Evolutionary conservation across 2,888 invertebrate genomes (phyloP), one percentile per base, ranked within the genome.

Genomic region (Andrena haemorrhoa): DNA sequence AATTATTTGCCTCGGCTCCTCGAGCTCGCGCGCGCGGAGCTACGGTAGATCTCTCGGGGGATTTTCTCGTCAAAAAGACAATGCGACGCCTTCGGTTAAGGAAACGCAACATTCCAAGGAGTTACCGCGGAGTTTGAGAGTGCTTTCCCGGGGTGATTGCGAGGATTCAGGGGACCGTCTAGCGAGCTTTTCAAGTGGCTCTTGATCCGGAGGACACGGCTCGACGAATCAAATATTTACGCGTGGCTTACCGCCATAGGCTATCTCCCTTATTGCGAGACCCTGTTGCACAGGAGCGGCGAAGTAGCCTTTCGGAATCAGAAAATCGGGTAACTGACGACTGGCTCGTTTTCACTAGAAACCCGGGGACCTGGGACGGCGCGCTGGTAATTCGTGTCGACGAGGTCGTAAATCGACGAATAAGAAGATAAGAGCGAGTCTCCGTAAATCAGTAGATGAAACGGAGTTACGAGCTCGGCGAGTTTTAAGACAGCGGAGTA

Each of bases 371-470:
- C 63, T 65, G 56, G 68, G 20, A 73, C 49, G 68, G 56, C 49
- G 56, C 79, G 69, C 68, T 20, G 65, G 81, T 71, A 66, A 83
- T 78, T 82, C 84, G 70, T 58, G 71, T 69, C 80, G 53, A 58
- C 49, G 58, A n/a, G 64, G 60, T 47, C 74, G 76, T 85, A 89
- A 84, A 88, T 91, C 86, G 89, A 82, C 88, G 82, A 85, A 83
- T 90, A 91, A 90, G 86, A 81, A 88, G 90, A 88, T 90, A 90
- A 89, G 79, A 83, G 72, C 60, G 77, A 82, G 64, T 60, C 29
- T 69, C 82, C 74, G 90, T 90, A 90, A 90, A 90, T 90, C 87
- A 86, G 85, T 78, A 86, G 90, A 89, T 89, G 88, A 90, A 90
- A 86, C 85, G 82, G 83, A 79, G 75, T 88, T 89, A 90, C 86